These are phyloP conservation scores for Cerceris rybyensis DNA, from an alignment of 2,888 invertebrate species.

Conservation along the genomic window DNA sequence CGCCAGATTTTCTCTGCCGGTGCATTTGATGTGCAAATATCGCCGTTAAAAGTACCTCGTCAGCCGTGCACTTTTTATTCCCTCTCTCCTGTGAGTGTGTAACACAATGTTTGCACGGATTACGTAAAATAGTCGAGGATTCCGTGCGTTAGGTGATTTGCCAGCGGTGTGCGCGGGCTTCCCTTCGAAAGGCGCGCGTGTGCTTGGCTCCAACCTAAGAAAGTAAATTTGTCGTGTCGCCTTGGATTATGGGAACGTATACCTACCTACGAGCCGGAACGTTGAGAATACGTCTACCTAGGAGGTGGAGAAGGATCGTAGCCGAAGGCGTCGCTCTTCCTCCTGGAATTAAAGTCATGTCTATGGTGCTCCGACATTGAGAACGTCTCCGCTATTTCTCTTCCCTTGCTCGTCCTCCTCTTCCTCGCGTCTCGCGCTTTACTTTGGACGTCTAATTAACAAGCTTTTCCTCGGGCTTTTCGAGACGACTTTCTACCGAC, in stretches of 20 bases:
- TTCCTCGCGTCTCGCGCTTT: slow-evolving; percentile 51
- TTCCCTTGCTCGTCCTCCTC: slow-evolving; percentile 8
- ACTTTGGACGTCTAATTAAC: slow-evolving; percentile 66
- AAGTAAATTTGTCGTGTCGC: too few relatives aligned
- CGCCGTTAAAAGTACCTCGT: not conserved
- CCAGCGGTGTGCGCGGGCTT: too few relatives aligned
- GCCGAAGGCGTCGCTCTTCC: slow-evolving; percentile 47
- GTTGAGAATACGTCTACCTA: not conserved
- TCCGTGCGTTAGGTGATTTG: slow-evolving; percentile 9
- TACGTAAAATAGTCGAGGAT: not conserved
- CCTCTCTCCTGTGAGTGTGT: not conserved
- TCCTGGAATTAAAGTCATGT: slow-evolving; percentile 52
- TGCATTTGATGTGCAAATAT: not conserved
- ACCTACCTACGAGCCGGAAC: too few relatives aligned
- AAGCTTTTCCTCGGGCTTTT: slow-evolving; percentile 55
- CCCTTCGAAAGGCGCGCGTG: too few relatives aligned
- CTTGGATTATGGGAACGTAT: too few relatives aligned
- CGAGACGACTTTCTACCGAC: slow-evolving; percentile 38
- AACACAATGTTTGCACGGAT: not conserved
- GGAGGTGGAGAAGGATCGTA: slow-evolving; percentile 29
- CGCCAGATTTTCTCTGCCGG: not conserved
- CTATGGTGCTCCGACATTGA: slow-evolving; percentile 51
- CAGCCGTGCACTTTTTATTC: not conserved
- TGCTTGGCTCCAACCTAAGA: too few relatives aligned
- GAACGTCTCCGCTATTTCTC: slow-evolving; percentile 52